Evolutionary conservation across 64 coral and sea anemone genomes (phyloP).

Genomic region (Stichodactyla helianthus): DNA sequence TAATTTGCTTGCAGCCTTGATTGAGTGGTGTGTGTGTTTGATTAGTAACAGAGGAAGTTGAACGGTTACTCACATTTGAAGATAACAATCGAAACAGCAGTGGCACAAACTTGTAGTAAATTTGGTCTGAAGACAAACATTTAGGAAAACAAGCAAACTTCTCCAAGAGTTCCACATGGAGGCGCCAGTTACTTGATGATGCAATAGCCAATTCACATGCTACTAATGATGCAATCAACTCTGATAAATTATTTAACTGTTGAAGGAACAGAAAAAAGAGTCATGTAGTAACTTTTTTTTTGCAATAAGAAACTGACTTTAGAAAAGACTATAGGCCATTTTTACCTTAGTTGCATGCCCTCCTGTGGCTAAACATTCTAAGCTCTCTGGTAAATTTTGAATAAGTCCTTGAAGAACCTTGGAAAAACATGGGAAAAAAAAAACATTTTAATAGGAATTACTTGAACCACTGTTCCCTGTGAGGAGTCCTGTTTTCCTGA

Average conservation of each 20-base stretch:
- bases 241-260: constrained; percentile 99
- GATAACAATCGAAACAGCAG: constrained; percentile 86
- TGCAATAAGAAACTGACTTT: no score
- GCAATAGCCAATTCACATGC: constrained; percentile 91
- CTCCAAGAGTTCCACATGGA: constrained; percentile 82
- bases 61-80: constrained; percentile 58
- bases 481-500: no score
- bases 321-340: no score
- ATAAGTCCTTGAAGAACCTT: constrained; percentile 98
- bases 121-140: constrained; percentile 91
- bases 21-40: no score
- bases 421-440: neutral
- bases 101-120: constrained; percentile 99
- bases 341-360: constrained; percentile 63
- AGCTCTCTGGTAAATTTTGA: constrained; percentile 88
- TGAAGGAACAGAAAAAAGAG: constrained; percentile 17
- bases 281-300: no score
- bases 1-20: no score
- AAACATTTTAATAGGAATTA: no score
- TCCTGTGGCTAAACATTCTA: constrained; percentile 88
- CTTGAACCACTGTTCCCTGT: no score
- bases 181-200: constrained; percentile 95
- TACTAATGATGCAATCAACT: constrained; percentile 91
- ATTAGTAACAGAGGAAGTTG: neutral
- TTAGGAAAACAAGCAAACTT: constrained; percentile 95